Evolutionary conservation across 2,797 vertebrate species (phyloP).

Genomic region (Oreonectes daqikongensis): DNA sequence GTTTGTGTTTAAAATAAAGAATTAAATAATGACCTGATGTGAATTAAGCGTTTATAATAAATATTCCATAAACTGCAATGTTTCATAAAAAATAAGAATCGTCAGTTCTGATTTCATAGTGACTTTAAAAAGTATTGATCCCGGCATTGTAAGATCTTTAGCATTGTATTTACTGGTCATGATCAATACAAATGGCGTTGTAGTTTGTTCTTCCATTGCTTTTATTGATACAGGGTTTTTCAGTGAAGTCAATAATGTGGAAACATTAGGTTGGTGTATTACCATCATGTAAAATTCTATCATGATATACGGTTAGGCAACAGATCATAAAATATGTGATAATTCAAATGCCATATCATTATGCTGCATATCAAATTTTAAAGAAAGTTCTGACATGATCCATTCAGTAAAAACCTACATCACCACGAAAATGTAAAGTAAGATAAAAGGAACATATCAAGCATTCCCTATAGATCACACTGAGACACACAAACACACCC

Average conservation of each 20-base stretch:
- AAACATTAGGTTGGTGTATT: neutral
- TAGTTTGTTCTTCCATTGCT: neutral
- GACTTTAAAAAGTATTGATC: too few relatives aligned
- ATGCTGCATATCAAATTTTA: neutral
- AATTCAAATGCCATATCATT: slow-evolving; percentile 6
- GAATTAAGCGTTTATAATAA: too few relatives aligned
- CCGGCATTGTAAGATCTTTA: neutral
- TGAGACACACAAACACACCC: slow-evolving; percentile 14
- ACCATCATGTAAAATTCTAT: neutral
- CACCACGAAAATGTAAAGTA: neutral
- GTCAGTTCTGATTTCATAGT: too few relatives aligned
- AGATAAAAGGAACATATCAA: slow-evolving; percentile 29
- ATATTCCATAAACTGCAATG: too few relatives aligned
- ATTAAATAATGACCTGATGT: too few relatives aligned
- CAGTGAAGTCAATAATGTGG: neutral
- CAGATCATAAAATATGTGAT: too few relatives aligned
- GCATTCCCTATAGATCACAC: slow-evolving; percentile 44
- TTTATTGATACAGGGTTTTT: neutral
- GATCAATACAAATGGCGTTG: neutral
- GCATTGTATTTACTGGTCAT: neutral
- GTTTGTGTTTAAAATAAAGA: too few relatives aligned
- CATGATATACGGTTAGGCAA: too few relatives aligned
- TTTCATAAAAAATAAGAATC: too few relatives aligned
- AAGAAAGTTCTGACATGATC: neutral
- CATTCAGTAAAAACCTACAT: neutral